Percentiles rank a stretch among this genome's conserved stretches.
These are phyloP conservation scores for Crotalus helleri DNA, from an alignment of 2,113 vertebrate species.

Conservation along the genomic window DNA sequence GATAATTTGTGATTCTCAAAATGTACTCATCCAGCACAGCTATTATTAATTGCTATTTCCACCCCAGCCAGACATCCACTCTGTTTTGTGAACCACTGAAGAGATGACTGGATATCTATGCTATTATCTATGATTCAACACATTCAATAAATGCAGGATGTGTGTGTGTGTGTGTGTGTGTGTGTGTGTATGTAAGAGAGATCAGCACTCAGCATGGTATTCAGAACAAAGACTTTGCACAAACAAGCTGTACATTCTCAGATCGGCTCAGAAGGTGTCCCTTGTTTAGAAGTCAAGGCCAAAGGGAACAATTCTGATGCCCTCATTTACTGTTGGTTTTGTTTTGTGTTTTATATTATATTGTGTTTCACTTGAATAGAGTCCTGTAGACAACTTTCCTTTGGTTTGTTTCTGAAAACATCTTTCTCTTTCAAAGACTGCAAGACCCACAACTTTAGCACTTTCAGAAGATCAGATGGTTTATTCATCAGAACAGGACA, in stretches of 20 bases:
- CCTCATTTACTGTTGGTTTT: not conserved
- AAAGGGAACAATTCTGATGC: not conserved
- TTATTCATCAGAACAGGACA: not conserved
- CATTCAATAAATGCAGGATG: not conserved
- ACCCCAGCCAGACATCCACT: conserved; percentile 38
- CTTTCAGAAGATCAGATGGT: conserved; percentile 18
- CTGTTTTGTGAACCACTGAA: conserved; percentile 56
- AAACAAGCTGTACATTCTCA: not conserved
- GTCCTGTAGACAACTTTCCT: conserved; percentile 50
- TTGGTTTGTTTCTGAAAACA: conserved; percentile 7
- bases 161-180: not conserved
- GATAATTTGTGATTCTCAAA: not conserved
- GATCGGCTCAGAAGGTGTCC: not conserved
- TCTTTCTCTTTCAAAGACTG: conserved; percentile 39
- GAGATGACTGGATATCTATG: conserved; percentile 45
- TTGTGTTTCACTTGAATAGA: not conserved
- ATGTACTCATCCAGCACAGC: not conserved
- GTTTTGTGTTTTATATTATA: not conserved
- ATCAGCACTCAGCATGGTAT: not conserved
- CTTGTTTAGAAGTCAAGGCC: not conserved
- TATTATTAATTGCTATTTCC: not conserved
- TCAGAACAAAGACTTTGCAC: not conserved
- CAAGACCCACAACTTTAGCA: conserved; percentile 14
- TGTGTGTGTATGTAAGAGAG: not conserved
- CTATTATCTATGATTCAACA: not conserved